These are phyloP conservation scores for Irena cyanogastra DNA, from an alignment of 2,113 vertebrate genomes.

Conservation along the genomic window DNA sequence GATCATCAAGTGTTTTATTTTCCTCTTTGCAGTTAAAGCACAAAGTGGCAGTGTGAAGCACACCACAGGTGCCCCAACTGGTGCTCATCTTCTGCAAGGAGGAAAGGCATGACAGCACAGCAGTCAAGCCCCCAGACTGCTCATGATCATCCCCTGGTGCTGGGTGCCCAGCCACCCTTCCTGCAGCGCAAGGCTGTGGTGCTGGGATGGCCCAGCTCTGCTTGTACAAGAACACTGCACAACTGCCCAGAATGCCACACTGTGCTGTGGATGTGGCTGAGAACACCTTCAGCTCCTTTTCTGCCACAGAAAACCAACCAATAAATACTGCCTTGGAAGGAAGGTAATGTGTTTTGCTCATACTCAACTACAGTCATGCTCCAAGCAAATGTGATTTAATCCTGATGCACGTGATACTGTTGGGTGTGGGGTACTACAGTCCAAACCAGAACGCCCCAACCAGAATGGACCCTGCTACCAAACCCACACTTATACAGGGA, in stretches of 20 bases:
- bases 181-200: background rate
- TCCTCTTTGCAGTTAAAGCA: background rate
- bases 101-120: background rate
- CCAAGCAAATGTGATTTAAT: background rate
- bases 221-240: background rate
- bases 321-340: background rate
- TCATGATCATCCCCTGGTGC: rapidly evolving
- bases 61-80: too few relatives aligned
- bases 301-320: background rate
- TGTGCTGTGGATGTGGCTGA: rapidly evolving
- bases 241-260: rapidly evolving
- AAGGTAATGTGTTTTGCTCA: background rate
- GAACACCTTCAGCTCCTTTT: background rate
- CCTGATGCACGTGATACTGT: background rate
- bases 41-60: background rate
- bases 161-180: background rate
- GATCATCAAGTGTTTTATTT: background rate
- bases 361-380: background rate
- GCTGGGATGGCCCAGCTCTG: background rate
- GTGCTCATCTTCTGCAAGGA: background rate
- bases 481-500: background rate
- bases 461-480: background rate
- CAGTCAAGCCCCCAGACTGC: background rate
- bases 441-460: background rate
- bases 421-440: background rate